Evolutionary conservation across 2,888 invertebrate species (phyloP).

Genomic region (Mimumesa dahlbomi): DNA sequence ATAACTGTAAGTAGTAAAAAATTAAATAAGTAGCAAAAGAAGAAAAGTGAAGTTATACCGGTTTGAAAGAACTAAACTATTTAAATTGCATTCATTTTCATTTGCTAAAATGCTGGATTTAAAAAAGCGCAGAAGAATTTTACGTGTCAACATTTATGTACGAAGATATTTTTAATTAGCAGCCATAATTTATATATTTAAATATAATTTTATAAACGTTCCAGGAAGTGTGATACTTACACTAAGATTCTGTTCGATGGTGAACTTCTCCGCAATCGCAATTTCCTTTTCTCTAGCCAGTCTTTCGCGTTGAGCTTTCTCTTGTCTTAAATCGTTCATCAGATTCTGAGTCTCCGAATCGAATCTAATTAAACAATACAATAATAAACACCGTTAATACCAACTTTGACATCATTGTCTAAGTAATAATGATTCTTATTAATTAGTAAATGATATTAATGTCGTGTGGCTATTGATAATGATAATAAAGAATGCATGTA

Average conservation of each 20-base stretch:
- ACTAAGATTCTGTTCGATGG: constrained; percentile 91
- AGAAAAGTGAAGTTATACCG: no score
- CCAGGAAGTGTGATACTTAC: constrained; percentile 82
- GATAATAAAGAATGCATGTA: no score
- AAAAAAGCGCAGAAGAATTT: no score
- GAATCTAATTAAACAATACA: constrained; percentile 29
- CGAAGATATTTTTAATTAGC: no score
- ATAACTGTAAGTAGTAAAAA: no score
- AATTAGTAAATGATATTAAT: no score
- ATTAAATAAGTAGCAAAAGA: no score
- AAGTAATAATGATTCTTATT: background rate
- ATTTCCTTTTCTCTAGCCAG: constrained; percentile 92
- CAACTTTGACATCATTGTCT: background rate
- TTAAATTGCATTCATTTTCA: background rate
- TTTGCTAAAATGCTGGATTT: background rate
- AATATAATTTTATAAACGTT: no score
- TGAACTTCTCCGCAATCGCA: constrained; percentile 91
- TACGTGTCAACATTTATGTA: no score
- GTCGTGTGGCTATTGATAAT: no score
- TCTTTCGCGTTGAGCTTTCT: constrained; percentile 89
- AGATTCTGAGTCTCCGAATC: constrained; percentile 88
- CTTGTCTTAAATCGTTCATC: constrained; percentile 91
- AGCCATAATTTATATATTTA: no score
- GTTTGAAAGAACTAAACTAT: background rate
- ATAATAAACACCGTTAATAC: background rate